Evolutionary conservation across 2,888 invertebrate species (phyloP), one percentile per base, ranked within the genome.

Genomic region (Epinotia ramella): DNA sequence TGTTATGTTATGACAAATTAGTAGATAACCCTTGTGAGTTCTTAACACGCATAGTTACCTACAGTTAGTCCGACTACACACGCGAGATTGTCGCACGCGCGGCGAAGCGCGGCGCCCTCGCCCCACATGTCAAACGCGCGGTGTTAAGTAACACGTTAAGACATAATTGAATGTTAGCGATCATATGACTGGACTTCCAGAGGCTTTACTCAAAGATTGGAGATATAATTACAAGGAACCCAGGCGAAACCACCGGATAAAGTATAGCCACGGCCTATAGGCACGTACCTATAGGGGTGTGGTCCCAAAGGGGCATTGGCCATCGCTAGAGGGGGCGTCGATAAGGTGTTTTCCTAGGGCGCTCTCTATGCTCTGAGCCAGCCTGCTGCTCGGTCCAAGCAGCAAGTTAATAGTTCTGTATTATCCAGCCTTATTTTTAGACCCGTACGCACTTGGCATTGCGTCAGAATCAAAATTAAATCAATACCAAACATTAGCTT

Each of bases 81-180:
- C 69, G 59, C 59, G 28, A 44, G 59, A 20, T 20, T 60, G 59
- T 60, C 69, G 69, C 69, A 59, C 80, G 81, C 79, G 78, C 78
- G 84, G 82, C 84, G 79, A 83, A 79, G 76, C 84, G 78, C 68
- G 79, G 79, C 84, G 85, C 83, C 85, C 85, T 82, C 82, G 84
- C 78, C 80, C 82, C 78, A 84, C 80, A 82, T 84, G 82, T 71
- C 70, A 73, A 53, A 53, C 53, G n/a, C n/a, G 24, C 49, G 24
- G 46, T 74, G 57, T 74, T 75, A 59, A 64, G 53, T 77, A 77
- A 77, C 60, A 60, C 60, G 72, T 68, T 68, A 73, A 73, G 73
- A 73, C 66, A 68, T 56, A 63, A 73, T 73, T 73, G 46, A 73
- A 73, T 59, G 64, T 44, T 65, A 18, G 33, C 33, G 20, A 49